Base-by-base conservation (phyloP, 2,888 invertebrate genomes). In the Sylvicola cinctus region DNA sequence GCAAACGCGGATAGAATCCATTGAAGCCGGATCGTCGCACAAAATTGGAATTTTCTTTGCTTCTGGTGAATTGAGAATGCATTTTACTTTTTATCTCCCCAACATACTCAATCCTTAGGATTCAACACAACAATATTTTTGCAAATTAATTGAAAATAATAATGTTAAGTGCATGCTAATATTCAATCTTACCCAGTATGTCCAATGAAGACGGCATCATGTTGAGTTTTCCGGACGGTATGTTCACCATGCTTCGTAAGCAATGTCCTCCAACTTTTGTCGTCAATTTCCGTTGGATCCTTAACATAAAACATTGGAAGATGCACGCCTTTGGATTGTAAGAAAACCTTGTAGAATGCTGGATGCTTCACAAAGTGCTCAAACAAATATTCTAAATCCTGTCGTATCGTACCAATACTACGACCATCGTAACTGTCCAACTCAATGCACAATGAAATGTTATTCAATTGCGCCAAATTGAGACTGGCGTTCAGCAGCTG, bases 1-100 rank as follows among this genome's bases (percentile, higher is more conserved):
- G 71, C 49, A 72, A 64, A 42, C 72, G 73, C 5, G 69, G 71
- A 47, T 74, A 74, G 44, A 69, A 68, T 3, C 74, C 66, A 47
- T 66, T 65, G 43, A 66, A 65, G 39, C 63, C 60, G 23, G 63
- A 57, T 14, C 61, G 58, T 37, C 63, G 61, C 40, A 68, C 54
- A 35, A 62, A 60, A 43, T 62, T 58, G 37, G 61, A 59, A 45
- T 70, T 68, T 16, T 46, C 48, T 42, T 55, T 57, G 13, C 53
- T 46, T 38, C 58, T 58, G 15, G 20, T 20, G 20, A 29, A 33
- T 31, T 12, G 15, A 33, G 26, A 14, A 15, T n/a, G 14, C 14
- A 26, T 26, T 13, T 16, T 15, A 20, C 20, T 20, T 20, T 20
- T 20, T 20, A 20, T 8, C 20, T 20, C 20, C 5, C 20, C 20